Evolutionary conservation across 2,797 vertebrate genomes (phyloP).

Genomic region (Zalophus californianus): DNA sequence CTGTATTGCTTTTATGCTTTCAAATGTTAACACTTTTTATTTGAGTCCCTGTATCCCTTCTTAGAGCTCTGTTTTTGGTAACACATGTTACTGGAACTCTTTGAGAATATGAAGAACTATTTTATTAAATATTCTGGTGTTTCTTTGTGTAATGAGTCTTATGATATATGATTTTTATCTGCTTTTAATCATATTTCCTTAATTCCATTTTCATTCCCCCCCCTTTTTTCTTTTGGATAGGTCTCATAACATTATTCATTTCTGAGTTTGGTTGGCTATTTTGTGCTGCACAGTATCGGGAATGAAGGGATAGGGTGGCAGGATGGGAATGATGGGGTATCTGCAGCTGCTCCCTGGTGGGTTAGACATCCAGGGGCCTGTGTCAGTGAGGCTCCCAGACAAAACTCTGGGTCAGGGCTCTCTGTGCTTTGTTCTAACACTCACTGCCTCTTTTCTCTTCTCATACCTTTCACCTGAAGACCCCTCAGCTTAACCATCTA

Average conservation of each 20-base stretch:
- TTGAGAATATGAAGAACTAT: background rate
- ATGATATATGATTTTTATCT: background rate
- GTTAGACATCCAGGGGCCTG: background rate
- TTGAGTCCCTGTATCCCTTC: background rate
- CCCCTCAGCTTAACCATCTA: background rate
- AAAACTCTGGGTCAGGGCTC: rapidly evolving
- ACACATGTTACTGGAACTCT: background rate
- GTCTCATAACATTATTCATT: background rate
- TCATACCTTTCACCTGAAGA: background rate
- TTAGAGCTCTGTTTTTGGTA: background rate
- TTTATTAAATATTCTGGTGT: background rate
- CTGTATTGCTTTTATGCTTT: background rate
- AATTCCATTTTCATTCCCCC: background rate
- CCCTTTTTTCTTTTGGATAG: background rate
- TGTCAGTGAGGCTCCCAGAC: background rate
- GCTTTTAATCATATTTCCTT: background rate
- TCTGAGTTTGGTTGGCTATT: background rate
- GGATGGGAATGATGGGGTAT: background rate
- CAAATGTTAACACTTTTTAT: slow-evolving; percentile 6
- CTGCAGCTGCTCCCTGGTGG: background rate
- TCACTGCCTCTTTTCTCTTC: background rate
- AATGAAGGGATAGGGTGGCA: background rate
- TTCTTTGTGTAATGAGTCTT: background rate
- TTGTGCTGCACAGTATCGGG: background rate
- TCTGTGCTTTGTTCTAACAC: background rate